Base-by-base conservation (phyloP, 2,888 invertebrate genomes). In the Catocala fraxini region DNA sequence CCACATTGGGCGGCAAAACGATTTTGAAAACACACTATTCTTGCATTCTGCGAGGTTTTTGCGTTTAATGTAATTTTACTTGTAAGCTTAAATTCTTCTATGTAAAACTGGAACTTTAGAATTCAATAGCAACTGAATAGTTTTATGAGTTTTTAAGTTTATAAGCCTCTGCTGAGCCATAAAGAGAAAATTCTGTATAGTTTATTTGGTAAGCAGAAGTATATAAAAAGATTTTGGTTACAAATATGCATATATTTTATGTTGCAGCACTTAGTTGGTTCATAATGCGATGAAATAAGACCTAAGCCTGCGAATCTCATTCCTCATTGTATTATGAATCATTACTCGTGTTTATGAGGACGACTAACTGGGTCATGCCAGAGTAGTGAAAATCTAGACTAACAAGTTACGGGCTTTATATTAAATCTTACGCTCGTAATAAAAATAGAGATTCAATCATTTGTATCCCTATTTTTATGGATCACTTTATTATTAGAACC, bases 11-110 rank as follows among this genome's bases (percentile, higher is more conserved):
- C 56, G 48, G 63, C 47, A n/a, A 49, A 65, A 58, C 43, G 25
- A 60, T 55, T 71, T 62, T 59, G 51, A 61, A 73, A 70, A 54
- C 48, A 48, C 15, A 41, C 25, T 13, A 43, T 62, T 71, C 51
- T 60, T 64, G 46, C 43, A 56, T 52, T 49, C 39, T 35, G 34
- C 53, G 55, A 56, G n/a, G 53, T 56, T 59, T 47, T 13, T 34
- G 56, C 49, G 35, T 7, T 39, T 7, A 6, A 39, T 39, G 2
- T 39, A 39, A 39, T 39, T 39, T 47, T 48, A 45, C 41, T 51
- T 49, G 10, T n/a, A 42, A 35, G 25, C 25, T 25, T 25, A 42
- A 45, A 25, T 47, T 39, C 35, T 0, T 39, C 35, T 39, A 39
- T 39, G 35, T 39, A 39, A 39, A 39, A 39, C 35, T 39, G 35